Base-by-base conservation (phyloP, 2,888 invertebrate genomes). In the Diploptera punctata region DNA sequence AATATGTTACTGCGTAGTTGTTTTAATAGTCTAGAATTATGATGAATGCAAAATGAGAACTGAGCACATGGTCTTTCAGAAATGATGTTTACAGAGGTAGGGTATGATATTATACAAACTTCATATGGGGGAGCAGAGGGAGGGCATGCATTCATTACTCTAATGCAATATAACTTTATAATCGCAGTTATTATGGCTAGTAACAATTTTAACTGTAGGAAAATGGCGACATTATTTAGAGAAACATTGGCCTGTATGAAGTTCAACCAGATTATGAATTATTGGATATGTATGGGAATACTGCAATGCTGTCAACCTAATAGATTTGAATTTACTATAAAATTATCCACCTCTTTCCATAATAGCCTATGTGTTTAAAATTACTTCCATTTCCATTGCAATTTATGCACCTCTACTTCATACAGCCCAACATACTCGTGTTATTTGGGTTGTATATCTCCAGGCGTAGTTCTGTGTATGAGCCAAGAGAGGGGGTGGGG, bases 281-380 rank as follows among this genome's bases (percentile, higher is more conserved):
- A 47, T 47, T 47, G 47, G 47, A 10, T 47, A 47, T 47, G n/a
- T 7, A 47, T n/a, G 7, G n/a, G 10, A 47, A 3, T n/a, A n/a
- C 7, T 47, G 47, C 47, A n/a, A 33, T 47, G n/a, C 47, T 47
- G 47, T 47, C 47, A 47, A 47, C 47, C 47, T 47, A 47, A 47
- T 47, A 47, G 47, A 47, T 47, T 47, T 47, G 47, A 47, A 47
- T 47, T 47, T 47, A 47, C 47, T 47, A 47, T 47, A 47, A 47
- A 47, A 47, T 47, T 47, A n/a, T 47, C 47, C n/a, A 47, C 47
- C 47, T 47, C 47, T 47, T 47, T 47, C 47, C 47, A n/a, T 47
- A 47, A 47, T 47, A 47, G n/a, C 47, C 47, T 7, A 47, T 47
- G 47, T n/a, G 47, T 47, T 47, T 47, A 47, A 47, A 47, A 47